Evolutionary conservation across 2,113 vertebrate genomes (phyloP).

Genomic region (Sander vitreus): DNA sequence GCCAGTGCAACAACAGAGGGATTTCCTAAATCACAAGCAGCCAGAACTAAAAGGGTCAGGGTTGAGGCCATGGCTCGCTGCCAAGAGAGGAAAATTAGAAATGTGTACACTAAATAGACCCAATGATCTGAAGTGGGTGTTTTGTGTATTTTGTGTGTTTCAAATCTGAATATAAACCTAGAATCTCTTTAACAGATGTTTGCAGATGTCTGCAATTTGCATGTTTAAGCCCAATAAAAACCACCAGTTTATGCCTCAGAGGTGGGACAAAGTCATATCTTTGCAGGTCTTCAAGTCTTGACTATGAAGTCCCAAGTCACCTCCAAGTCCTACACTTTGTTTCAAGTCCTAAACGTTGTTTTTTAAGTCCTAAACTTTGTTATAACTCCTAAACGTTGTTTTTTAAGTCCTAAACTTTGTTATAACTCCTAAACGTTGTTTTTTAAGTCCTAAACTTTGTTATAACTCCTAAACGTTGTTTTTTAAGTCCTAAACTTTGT

Average conservation of each 20-base stretch:
- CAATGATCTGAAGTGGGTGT: not conserved
- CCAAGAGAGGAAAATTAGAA: not conserved
- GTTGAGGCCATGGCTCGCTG: not conserved
- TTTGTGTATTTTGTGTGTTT: not conserved
- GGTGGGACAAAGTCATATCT: too few species aligned
- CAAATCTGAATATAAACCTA: not conserved
- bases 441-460: too few species aligned
- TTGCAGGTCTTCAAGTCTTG: not conserved
- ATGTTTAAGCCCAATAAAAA: not conserved
- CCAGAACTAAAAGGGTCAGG: not conserved
- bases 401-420: too few species aligned
- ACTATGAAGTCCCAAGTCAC: not conserved
- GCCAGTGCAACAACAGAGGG: not conserved
- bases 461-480: too few species aligned
- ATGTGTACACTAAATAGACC: not conserved
- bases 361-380: too few species aligned
- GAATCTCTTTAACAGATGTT: not conserved
- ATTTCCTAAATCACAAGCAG: not conserved
- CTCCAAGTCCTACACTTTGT: not conserved
- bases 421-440: too few species aligned
- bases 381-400: too few species aligned
- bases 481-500: too few species aligned
- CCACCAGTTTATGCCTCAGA: not conserved
- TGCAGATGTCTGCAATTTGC: too few species aligned
- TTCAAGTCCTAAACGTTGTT: not conserved